Evolutionary conservation across 1,140 invertebrate genomes (phyloP).

Genomic region (Brevipalpus yothersi): DNA sequence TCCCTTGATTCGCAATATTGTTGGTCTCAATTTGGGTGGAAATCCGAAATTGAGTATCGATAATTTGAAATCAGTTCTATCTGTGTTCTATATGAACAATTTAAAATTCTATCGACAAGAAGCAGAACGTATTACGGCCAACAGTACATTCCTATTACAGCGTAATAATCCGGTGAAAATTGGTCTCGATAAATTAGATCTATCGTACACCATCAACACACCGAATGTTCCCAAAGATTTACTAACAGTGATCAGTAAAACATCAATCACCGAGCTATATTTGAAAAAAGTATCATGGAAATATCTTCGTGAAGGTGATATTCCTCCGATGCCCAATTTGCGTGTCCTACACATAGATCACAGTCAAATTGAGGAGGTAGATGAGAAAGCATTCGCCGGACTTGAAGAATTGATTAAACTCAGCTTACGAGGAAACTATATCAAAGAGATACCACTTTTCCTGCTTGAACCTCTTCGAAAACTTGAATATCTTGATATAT

Average conservation of each 20-base stretch:
- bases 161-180: not conserved
- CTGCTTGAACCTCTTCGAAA: conserved; percentile 3
- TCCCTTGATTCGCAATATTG: not conserved
- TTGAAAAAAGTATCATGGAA: not conserved
- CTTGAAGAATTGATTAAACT: not conserved
- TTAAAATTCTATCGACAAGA: not conserved
- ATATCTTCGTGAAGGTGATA: not conserved
- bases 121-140: not conserved
- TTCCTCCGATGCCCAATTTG: conserved; percentile 9
- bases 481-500: conserved; percentile 2
- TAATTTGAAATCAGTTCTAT: not conserved
- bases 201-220: not conserved
- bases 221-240: conserved; percentile 2
- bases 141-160: not conserved
- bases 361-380: conserved; percentile 4
- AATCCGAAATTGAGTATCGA: not conserved
- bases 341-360: not conserved
- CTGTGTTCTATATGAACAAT: not conserved
- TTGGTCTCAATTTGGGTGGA: not conserved
- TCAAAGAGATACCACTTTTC: not conserved
- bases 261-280: not conserved
- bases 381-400: conserved; percentile 2
- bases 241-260: conserved; percentile 2
- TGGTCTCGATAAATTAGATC: not conserved
- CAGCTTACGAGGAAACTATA: conserved; percentile 4